phyloP scores from a whole-genome alignment of 2,888 invertebrate species.

The Antheraea yamamai region DNA sequence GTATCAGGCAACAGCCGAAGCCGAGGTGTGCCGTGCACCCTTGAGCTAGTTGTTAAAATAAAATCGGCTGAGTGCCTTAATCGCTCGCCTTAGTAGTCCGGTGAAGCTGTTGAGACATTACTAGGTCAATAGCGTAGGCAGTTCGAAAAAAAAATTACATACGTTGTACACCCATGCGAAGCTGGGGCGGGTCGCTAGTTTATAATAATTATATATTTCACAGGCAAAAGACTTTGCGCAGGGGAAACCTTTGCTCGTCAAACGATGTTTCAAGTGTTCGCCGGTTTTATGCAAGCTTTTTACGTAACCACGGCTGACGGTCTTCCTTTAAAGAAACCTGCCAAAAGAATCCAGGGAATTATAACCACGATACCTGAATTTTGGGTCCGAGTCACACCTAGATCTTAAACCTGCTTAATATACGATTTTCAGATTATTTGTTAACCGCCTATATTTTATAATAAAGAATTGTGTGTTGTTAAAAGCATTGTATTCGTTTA shows the following conservation, averaged over 20 bases:
- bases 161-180: too few species aligned
- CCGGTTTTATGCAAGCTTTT: slow-evolving; percentile 85
- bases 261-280: slow-evolving; percentile 83
- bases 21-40: too few species aligned
- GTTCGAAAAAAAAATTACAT: too few species aligned
- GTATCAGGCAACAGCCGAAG: too few species aligned
- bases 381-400: slow-evolving; percentile 79
- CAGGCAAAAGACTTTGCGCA: slow-evolving; percentile 85
- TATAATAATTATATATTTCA: slow-evolving; percentile 24
- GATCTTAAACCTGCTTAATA: slow-evolving; percentile 32
- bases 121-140: too few species aligned
- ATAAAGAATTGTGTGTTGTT: background rate
- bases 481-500: background rate
- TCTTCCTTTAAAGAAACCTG: slow-evolving; percentile 53
- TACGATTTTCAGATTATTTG: background rate
- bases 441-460: background rate
- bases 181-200: too few species aligned
- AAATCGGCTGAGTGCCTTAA: too few species aligned
- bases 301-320: slow-evolving; percentile 78
- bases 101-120: too few species aligned
- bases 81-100: too few species aligned
- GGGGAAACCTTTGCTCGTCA: slow-evolving; percentile 76
- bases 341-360: slow-evolving; percentile 77
- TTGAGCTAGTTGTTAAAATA: too few species aligned
- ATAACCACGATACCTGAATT: slow-evolving; percentile 81